Evolutionary conservation across 2,113 vertebrate genomes (phyloP), one percentile per base, ranked within the genome.

Genomic region (Leuciscus idus): DNA sequence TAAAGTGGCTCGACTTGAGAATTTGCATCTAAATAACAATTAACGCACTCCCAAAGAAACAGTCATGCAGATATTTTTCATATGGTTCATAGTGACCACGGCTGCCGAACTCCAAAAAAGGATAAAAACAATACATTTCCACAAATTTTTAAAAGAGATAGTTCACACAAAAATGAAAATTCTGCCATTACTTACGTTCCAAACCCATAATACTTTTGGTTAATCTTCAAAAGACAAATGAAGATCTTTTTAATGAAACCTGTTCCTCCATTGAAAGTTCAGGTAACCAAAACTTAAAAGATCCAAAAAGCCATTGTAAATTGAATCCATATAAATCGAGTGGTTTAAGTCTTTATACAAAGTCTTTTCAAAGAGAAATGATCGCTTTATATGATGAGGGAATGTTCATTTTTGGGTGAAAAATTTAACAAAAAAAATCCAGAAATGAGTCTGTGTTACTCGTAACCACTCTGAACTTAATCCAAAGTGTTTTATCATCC

Each of bases 401-500:
- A 39, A 9, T 36, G 36, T 9, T 19, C 6, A 30, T 33, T 33
- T 33, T 66, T 33, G 28, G 28, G 13, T 30, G 19, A 36, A 61
- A 61, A 61, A 10, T 1, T 12, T 0, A 50, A 13, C 4, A 0
- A 52, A 52, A 15, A 50, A 50, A 13, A 48, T 50, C 66, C 33
- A 39, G 19, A 39, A 39, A 72, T 36, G 33, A 39, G 17, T 70
- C 17, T 72, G 19, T 10, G 10, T 23, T 43, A 39, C 9, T 36
- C 4, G 23, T 13, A 73, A 21, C 70, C 19, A 73, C 36, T 43
- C 36, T 73, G 19, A 73, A 73, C 5, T 43, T 73, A 73, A 46
- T 73, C 21, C 10, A 43, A 73, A 73, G 70, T 73, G 39, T 64
- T 86, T 84, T 61, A 61, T 28, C 68, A 79, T 73, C 4, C 64